These are phyloP conservation scores for Trissolcus japonicus DNA, from an alignment of 2,888 invertebrate genomes.

Conservation along the genomic window DNA sequence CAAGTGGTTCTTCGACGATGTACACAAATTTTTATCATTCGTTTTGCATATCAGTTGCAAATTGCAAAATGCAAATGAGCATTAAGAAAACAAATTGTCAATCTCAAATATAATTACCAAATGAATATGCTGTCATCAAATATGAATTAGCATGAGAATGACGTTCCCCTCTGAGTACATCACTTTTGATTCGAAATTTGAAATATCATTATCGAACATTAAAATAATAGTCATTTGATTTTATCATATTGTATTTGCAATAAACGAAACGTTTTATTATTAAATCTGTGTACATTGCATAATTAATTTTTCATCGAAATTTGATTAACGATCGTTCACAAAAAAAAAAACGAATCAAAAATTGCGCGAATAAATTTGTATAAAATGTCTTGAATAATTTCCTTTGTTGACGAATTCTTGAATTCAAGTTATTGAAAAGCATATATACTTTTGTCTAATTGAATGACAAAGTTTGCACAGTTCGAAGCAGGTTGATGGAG, in stretches of 20 bases:
- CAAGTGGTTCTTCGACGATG: constrained; percentile 5
- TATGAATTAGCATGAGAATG: no score
- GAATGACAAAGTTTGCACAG: constrained; percentile 39
- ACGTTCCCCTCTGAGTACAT: no score
- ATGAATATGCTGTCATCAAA: no score
- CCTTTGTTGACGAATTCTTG: not conserved
- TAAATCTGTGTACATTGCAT: not conserved
- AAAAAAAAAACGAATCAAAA: not conserved
- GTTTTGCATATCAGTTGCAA: not conserved
- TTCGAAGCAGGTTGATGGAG: constrained; percentile 26
- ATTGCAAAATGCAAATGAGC: not conserved
- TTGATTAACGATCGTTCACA: not conserved
- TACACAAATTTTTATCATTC: not conserved
- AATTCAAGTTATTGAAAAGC: no score
- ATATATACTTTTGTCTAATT: constrained; percentile 16
- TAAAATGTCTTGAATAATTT: not conserved
- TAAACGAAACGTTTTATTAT: no score
- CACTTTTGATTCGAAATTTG: no score
- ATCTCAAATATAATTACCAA: not conserved
- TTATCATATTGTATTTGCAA: no score
- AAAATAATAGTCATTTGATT: no score
- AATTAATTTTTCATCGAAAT: not conserved
- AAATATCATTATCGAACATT: no score
- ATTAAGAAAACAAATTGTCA: constrained; percentile 10
- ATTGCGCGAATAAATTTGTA: not conserved